phyloP scores from a whole-genome alignment of 2,797 vertebrate species.

The Anguilla marmorata region DNA sequence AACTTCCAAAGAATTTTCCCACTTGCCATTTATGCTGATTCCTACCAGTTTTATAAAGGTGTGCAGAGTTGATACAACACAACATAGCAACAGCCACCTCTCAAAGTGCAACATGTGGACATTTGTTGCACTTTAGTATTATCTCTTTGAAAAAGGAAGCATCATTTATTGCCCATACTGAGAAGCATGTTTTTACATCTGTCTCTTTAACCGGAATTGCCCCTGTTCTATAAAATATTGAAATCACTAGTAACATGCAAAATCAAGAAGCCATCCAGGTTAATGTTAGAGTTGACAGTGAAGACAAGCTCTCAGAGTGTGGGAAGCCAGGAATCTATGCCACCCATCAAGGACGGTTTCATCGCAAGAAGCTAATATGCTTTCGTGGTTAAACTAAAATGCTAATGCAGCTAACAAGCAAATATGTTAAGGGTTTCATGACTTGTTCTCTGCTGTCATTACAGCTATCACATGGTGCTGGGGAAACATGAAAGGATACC shows the following conservation, averaged over 20 bases:
- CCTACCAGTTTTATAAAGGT: background rate
- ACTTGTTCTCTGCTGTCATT: constrained; percentile 61
- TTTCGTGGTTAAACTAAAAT: constrained; percentile 23
- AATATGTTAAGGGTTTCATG: constrained; percentile 62
- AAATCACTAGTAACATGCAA: constrained; percentile 55
- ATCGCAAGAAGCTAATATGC: constrained; percentile 62
- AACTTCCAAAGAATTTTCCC: background rate
- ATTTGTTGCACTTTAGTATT: background rate
- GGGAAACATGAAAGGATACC: constrained; percentile 42
- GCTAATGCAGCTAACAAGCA: background rate
- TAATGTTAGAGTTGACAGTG: constrained; percentile 10
- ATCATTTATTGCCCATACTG: background rate
- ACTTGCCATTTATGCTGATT: background rate
- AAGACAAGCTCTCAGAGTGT: constrained; percentile 10
- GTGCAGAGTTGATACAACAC: background rate
- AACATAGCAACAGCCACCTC: background rate
- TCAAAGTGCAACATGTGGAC: background rate
- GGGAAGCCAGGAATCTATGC: background rate
- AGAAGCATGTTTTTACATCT: constrained; percentile 34
- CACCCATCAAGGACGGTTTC: constrained; percentile 44
- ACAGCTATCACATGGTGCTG: constrained; percentile 57
- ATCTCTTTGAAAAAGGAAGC: background rate
- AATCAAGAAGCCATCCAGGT: constrained; percentile 49
- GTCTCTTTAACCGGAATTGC: background rate
- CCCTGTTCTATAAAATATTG: constrained; percentile 36